These are phyloP conservation scores for Polia nebulosa DNA, from an alignment of 2,888 invertebrate genomes.

Conservation along the genomic window DNA sequence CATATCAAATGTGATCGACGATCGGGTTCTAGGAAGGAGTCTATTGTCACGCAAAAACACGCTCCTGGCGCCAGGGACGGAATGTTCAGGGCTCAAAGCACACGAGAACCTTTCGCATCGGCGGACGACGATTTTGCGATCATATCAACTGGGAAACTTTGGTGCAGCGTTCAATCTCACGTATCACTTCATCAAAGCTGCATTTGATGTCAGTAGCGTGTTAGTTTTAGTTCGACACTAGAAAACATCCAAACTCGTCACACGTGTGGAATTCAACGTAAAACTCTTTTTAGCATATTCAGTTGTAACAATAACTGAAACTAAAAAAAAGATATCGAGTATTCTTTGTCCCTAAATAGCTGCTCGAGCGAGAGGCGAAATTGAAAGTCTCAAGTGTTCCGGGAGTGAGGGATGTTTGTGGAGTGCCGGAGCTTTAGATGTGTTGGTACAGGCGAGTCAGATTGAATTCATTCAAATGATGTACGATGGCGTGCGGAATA, in stretches of 20 bases:
- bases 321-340: neutral
- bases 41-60: slow-evolving; percentile 16
- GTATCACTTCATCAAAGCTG: neutral
- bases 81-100: neutral
- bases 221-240: neutral
- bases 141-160: neutral
- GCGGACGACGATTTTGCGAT: neutral
- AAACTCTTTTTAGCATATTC: neutral
- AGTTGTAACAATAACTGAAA: too few relatives aligned
- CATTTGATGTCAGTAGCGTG: slow-evolving; percentile 1
- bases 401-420: slow-evolving; percentile 26
- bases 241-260: neutral
- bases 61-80: neutral
- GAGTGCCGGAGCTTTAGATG: neutral
- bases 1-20: neutral
- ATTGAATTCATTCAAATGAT: slow-evolving; percentile 21
- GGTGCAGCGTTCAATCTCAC: neutral
- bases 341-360: slow-evolving; percentile 6
- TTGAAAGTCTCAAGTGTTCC: slow-evolving; percentile 43
- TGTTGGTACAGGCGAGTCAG: slow-evolving; percentile 15
- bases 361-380: neutral
- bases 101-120: neutral
- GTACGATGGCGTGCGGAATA: neutral
- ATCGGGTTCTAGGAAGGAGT: neutral
- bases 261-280: neutral